Percentiles rank a stretch among this genome's conserved stretches.
phyloP scores from a whole-genome alignment of 2,113 vertebrate genomes.

The Actenoides lindsayi region DNA sequence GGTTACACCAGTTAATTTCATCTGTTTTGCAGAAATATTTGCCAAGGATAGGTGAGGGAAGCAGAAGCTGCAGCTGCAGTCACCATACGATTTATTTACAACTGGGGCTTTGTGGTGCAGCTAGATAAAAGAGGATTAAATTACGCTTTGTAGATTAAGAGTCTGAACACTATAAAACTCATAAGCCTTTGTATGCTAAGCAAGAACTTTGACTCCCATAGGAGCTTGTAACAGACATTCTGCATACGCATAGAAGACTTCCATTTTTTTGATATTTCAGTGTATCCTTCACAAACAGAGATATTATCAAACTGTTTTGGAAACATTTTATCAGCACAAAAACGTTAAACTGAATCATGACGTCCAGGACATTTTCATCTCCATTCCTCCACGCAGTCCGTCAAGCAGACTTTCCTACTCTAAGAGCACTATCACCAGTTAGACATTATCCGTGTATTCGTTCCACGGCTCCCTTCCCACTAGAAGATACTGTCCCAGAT shows the following conservation, averaged over 20 bases:
- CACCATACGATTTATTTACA: conserved; percentile 67
- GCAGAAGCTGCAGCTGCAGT: conserved; percentile 47
- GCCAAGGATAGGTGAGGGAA: conserved; percentile 40
- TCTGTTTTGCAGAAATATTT: conserved; percentile 63
- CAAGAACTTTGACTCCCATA: conserved; percentile 67
- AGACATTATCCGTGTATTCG: fast-evolving
- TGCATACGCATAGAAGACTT: not conserved
- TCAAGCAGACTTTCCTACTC: not conserved
- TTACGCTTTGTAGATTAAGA: conserved; percentile 75
- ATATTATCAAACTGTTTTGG: conserved; percentile 26
- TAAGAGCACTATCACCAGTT: not conserved
- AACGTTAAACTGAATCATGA: not conserved
- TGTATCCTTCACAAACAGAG: conserved; percentile 22
- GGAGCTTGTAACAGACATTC: conserved; percentile 47
- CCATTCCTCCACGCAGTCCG: not conserved
- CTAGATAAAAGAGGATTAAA: conserved; percentile 76
- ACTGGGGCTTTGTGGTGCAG: conserved; percentile 38
- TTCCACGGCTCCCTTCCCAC: not conserved
- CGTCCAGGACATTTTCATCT: not conserved
- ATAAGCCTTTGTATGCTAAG: conserved; percentile 73
- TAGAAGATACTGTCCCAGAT: not conserved
- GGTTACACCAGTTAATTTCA: conserved; percentile 17
- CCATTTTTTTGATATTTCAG: conserved; percentile 31
- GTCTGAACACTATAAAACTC: conserved; percentile 71
- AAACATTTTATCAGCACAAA: not conserved